A percentile compares a stretch with the other conserved stretches of the same genome.
Conservation (phyloP, 2,888 invertebrate species). For the Aproaerema taeniolella region DNA sequence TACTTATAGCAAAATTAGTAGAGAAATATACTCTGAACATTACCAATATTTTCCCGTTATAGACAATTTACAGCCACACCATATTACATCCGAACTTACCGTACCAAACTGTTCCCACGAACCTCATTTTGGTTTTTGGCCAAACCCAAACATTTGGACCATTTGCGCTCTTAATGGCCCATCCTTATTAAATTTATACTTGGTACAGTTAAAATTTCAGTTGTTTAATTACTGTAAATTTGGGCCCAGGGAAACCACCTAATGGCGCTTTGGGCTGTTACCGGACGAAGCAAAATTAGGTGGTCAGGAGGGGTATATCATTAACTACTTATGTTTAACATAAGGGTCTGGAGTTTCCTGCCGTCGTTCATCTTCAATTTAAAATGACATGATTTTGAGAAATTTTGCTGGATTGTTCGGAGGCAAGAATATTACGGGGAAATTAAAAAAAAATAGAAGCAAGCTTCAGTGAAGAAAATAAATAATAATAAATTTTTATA, state of each 20-base stretch:
- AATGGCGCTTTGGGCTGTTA: conserved; percentile 43
- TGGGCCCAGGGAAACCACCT: conserved; percentile 56
- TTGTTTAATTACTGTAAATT: conserved; percentile 72
- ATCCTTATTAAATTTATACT: conserved; percentile 74
- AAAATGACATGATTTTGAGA: no score
- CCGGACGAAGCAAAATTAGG: conserved; percentile 47
- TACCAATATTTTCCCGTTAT: no score
- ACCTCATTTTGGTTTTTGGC: conserved; percentile 68
- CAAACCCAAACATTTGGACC: conserved; percentile 64
- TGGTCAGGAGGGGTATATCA: conserved; percentile 42
- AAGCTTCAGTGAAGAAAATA: no score
- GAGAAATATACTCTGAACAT: no score
- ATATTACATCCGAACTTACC: conserved; percentile 31
- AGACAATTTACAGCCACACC: no score
- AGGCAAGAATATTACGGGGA: no score
- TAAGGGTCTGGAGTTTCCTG: no score
- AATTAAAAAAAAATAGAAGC: no score
- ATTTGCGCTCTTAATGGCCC: conserved; percentile 63
- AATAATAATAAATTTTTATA: no score
- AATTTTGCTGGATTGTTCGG: no score
- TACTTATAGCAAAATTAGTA: no score
- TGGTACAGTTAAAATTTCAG: conserved; percentile 70
- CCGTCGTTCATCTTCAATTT: no score
- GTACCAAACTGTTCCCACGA: conserved; percentile 36
- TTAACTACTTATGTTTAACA: conserved; percentile 31